Base-by-base conservation (phyloP, 2,113 vertebrate genomes). In the Chaenocephalus aceratus region DNA sequence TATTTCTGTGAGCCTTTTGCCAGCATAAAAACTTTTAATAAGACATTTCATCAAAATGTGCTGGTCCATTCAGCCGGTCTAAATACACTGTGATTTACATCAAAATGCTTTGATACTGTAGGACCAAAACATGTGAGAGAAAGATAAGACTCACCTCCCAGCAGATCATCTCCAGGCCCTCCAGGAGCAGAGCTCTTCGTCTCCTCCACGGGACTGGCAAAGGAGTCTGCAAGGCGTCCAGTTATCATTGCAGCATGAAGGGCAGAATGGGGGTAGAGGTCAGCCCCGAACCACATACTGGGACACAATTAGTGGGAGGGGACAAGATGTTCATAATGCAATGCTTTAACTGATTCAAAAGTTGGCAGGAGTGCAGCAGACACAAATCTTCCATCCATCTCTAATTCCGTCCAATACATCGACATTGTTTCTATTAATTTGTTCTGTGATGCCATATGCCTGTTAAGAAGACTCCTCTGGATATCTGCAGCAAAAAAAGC, bases 81-180 rank as follows among this genome's bases (percentile, higher is more conserved):
- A 41, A 68, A 30, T 53, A 3, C 23, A 60, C 6, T 21, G 10
- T 48, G 0, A 49, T 58, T 73, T 48, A 2, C 11, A 51, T 46
- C n/a, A 3, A 30, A 30, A 30, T 30, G 30, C 30, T 30, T 4
- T 30, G 30, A 30, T 30, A 30, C 30, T 4, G 30, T 30, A 30
- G 30, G 3, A 30, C 30, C 30, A 30, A 30, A 53, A 44, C 66
- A 41, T 56, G 9, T 4, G 12, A 75, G 5, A 30, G 9, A 3
- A 2, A 44, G 52, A 61, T 13, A 36, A 57, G 90, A 74, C 91
- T 95, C 95, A 99, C 98, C 98, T 94, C 97, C 96, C 88, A 99
- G 95, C 79, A 99, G 95, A 90, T 99, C 98, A 75, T 95, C 96
- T 86, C 95, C 96, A 82, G 97, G 95, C 76, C 95, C 94, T 89